Percentiles rank a stretch among this genome's conserved stretches.
Evolutionary conservation across 2,888 invertebrate species (phyloP).

Genomic region (Folsomia manolachei): DNA sequence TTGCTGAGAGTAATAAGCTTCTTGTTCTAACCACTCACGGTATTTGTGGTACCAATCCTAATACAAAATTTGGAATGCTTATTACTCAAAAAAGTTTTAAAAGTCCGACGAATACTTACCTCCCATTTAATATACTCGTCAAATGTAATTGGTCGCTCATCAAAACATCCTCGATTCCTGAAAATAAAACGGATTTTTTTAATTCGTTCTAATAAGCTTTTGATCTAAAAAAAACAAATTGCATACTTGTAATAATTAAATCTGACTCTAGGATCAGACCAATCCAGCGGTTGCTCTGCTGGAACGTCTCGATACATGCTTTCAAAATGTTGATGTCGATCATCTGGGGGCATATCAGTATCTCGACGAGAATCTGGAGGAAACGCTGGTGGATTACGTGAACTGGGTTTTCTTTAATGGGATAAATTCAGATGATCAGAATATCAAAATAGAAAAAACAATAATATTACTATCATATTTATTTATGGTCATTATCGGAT

Average conservation of each 20-base stretch:
- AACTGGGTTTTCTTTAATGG: not conserved
- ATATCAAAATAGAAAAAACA: too few species aligned
- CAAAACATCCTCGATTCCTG: constrained; percentile 75
- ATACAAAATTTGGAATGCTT: too few species aligned
- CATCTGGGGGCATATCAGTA: constrained; percentile 25
- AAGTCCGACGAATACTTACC: too few species aligned
- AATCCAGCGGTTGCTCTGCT: constrained; percentile 56
- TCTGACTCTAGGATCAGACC: constrained; percentile 84
- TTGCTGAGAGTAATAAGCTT: constrained; percentile 63
- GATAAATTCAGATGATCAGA: too few species aligned
- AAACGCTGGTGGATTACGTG: not conserved
- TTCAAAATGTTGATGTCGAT: constrained; percentile 44
- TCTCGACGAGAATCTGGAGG: constrained; percentile 1
- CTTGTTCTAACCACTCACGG: constrained; percentile 84
- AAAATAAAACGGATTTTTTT: too few species aligned
- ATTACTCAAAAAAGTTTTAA: too few species aligned
- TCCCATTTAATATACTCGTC: constrained; percentile 90
- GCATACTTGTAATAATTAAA: constrained; percentile 64
- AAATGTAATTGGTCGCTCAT: constrained; percentile 65
- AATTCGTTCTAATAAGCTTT: too few species aligned
- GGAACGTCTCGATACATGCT: constrained; percentile 43
- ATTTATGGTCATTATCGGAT: too few species aligned
- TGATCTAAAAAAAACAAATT: not conserved
- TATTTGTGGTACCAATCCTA: constrained; percentile 95
- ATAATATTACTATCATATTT: too few species aligned